phyloP scores from a whole-genome alignment of 2,797 vertebrate species.

The Helarctos malayanus region DNA sequence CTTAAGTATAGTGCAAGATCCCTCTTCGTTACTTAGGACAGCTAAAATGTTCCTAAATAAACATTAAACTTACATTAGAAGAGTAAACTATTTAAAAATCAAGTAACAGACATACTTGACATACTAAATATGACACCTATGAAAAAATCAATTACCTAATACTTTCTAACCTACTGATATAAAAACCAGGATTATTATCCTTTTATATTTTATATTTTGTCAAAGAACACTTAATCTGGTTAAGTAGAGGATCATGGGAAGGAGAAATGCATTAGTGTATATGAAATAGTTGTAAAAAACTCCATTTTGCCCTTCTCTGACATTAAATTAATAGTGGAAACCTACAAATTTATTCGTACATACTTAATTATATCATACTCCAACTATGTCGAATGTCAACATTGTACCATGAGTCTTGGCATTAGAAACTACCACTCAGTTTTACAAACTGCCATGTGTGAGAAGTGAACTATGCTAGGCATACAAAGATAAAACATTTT shows the following conservation, averaged over 20 bases:
- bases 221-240: not conserved
- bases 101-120: constrained; percentile 33
- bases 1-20: constrained; percentile 16
- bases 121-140: constrained; percentile 30
- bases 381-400: not conserved
- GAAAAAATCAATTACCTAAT: not conserved
- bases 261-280: not conserved
- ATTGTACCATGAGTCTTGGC: not conserved
- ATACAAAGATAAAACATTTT: not conserved
- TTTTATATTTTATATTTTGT: not conserved
- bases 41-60: constrained; percentile 1
- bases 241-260: not conserved
- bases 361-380: not conserved
- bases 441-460: not conserved
- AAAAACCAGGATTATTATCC: not conserved
- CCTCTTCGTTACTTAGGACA: not conserved
- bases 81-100: constrained; percentile 54
- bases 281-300: not conserved
- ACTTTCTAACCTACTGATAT: not conserved
- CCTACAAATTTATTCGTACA: not conserved
- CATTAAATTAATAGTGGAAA: not conserved
- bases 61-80: not conserved
- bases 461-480: not conserved
- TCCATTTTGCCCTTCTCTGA: not conserved
- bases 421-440: not conserved